Base-by-base conservation (phyloP, 2,113 vertebrate genomes). In the Oreamnos americanus region DNA sequence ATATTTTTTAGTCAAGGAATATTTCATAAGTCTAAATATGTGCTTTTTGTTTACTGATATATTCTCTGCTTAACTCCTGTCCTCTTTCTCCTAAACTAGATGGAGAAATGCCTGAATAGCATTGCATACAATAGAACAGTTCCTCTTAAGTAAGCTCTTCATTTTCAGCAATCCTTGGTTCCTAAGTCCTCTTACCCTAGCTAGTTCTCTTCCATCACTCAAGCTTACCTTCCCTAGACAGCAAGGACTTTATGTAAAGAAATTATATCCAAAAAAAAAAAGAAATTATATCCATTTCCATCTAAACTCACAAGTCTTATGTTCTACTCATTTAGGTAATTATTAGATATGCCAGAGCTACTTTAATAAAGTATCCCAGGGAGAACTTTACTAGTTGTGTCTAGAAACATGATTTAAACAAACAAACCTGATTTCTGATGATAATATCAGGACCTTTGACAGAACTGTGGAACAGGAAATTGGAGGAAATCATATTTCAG, bases 41-140 rank as follows among this genome's bases (percentile, higher is more conserved):
- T 87, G n/a, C 15, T 93, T 93, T 93, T 95, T 94, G 51, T 89
- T 62, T 45, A 58, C 82, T 47, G 94, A 74, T 4, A 53, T 67
- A 92, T 28, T 64, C 13, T 96, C 92, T 94, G 55, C 47, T 91
- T 96, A 95, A 86, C 26, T 91, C 71, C 93, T 92, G 67, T 26
- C 28, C 45, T 84, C 55, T 86, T 88, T 28, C 6, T 49, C 26
- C 12, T 64, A 83, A 90, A 89, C 28, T 47, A 95, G 30, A 91
- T 8, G 91, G 30, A 93, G 28, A 49, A 95, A 71, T 89, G 67
- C 17, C 26, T 96, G 49, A 86, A 21, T 25, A 60, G 36, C 43
- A n/a, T 53, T 74, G 5, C 64, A 90, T 25, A 58, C 90, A 88
- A 43, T 55, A 92, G 14, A 30, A n/a, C 62, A 90, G 15, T 57